Conservation (phyloP, 2,888 invertebrate species). For the Stenoptilia bipunctidactyla region DNA sequence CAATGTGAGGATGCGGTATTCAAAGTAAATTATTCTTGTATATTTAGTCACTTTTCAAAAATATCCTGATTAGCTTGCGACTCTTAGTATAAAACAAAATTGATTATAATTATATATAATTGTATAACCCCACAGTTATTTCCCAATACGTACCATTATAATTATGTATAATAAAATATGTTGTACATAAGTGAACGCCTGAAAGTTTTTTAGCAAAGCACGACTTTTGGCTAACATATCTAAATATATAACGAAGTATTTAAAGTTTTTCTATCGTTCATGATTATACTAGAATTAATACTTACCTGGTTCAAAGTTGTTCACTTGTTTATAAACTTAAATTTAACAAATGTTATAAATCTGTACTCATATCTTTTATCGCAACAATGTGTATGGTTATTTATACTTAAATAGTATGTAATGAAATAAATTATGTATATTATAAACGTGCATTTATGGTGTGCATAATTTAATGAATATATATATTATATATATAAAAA, state of each 20-base stretch:
- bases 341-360: slow-evolving; percentile 41
- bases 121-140: slow-evolving; percentile 41
- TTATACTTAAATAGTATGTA: slow-evolving; percentile 44
- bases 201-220: slow-evolving; percentile 50
- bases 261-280: slow-evolving; percentile 61
- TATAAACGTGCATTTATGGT: slow-evolving; percentile 53
- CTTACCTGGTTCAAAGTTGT: slow-evolving; percentile 64
- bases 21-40: too few relatives aligned
- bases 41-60: slow-evolving; percentile 24
- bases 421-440: slow-evolving; percentile 55
- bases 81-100: slow-evolving; percentile 37
- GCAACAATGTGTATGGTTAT: slow-evolving; percentile 57
- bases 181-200: slow-evolving; percentile 52
- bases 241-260: slow-evolving; percentile 51
- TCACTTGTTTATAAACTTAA: slow-evolving; percentile 56
- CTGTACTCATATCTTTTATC: slow-evolving; percentile 65
- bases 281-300: slow-evolving; percentile 59
- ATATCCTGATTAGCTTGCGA: slow-evolving; percentile 57
- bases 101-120: slow-evolving; percentile 28
- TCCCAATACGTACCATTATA: slow-evolving; percentile 20
- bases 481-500: slow-evolving; percentile 35
- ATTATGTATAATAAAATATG: slow-evolving; percentile 33
- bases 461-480: slow-evolving; percentile 46
- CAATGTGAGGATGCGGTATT: too few relatives aligned
- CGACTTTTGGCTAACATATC: slow-evolving; percentile 54